Percentiles rank a stretch among this genome's conserved stretches.
phyloP scores from a whole-genome alignment of 2,888 invertebrate genomes.

The Drosophila recens region DNA sequence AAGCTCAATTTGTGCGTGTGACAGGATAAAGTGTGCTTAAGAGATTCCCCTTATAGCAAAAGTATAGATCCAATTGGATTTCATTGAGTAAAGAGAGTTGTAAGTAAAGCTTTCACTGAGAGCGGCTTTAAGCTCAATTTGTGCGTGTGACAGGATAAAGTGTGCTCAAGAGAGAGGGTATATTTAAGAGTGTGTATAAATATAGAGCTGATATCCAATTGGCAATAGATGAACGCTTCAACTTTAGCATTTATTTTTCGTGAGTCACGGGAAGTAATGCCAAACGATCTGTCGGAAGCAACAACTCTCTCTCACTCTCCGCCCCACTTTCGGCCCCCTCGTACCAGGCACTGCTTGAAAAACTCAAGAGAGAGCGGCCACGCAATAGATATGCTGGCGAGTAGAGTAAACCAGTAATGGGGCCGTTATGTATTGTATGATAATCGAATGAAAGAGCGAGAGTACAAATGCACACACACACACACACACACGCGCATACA shows the following conservation, averaged over 20 bases:
- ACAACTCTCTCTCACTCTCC: slow-evolving; percentile 34
- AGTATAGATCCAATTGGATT: background rate
- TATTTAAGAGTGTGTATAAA: background rate
- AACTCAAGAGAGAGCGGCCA: slow-evolving; percentile 22
- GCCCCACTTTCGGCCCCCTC: slow-evolving; percentile 11
- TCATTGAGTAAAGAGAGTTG: background rate
- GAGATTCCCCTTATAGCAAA: no score
- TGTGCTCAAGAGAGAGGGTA: background rate
- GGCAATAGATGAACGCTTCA: background rate
- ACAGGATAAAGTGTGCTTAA: background rate
- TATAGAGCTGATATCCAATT: no score
- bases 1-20: background rate
- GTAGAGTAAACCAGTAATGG: slow-evolving; percentile 46
- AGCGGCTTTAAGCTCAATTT: background rate
- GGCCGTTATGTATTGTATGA: slow-evolving; percentile 47
- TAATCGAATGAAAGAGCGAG: slow-evolving; percentile 51
- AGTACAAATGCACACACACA: slow-evolving; percentile 22
- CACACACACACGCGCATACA: slow-evolving; percentile 2
- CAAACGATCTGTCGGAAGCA: slow-evolving; percentile 37
- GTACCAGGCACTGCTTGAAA: slow-evolving; percentile 72
- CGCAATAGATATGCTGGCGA: slow-evolving; percentile 53
- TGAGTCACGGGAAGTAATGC: slow-evolving; percentile 9
- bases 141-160: background rate
- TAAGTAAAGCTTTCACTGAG: background rate
- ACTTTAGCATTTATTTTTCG: background rate